phyloP scores from a whole-genome alignment of 2,113 vertebrate genomes.

The Ptyas mucosa region DNA sequence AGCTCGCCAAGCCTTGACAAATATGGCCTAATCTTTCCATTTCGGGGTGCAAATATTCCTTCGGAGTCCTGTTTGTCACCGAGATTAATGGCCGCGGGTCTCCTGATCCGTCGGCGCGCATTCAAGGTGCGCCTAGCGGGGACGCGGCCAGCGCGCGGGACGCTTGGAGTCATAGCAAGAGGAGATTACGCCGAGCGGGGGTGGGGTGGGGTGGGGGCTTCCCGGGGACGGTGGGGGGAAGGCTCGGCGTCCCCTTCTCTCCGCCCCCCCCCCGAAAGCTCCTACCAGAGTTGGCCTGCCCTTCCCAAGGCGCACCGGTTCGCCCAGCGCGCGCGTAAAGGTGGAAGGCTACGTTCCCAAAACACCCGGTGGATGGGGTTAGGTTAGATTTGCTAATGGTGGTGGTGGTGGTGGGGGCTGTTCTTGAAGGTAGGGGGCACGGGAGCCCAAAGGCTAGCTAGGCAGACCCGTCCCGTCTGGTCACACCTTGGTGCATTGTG shows the following conservation, averaged over 20 bases:
- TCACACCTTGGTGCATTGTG: background rate
- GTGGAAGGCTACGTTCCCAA: background rate
- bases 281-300: fast-evolving
- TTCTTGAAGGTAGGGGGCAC: background rate
- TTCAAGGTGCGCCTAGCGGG: conserved; percentile 94
- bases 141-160: conserved; percentile 73
- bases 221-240: conserved; percentile 2
- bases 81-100: conserved; percentile 97
- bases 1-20: conserved; percentile 98
- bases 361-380: background rate
- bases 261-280: background rate
- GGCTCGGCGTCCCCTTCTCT: background rate
- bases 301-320: fast-evolving
- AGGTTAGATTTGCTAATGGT: background rate
- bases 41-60: conserved; percentile 99
- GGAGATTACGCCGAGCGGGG: conserved; percentile 77
- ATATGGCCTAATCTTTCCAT: conserved; percentile 99
- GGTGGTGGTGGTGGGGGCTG: too few species aligned
- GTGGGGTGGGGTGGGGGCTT: conserved; percentile 39
- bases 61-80: conserved; percentile 98
- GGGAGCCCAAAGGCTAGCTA: background rate
- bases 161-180: conserved; percentile 78
- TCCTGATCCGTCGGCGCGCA: conserved; percentile 99
- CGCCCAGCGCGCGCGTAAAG: background rate
- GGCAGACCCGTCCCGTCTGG: background rate